Percentiles rank a stretch among this genome's conserved stretches.
Evolutionary conservation across 2,888 invertebrate species (phyloP).

Genomic region (Ornithoptera priamus): DNA sequence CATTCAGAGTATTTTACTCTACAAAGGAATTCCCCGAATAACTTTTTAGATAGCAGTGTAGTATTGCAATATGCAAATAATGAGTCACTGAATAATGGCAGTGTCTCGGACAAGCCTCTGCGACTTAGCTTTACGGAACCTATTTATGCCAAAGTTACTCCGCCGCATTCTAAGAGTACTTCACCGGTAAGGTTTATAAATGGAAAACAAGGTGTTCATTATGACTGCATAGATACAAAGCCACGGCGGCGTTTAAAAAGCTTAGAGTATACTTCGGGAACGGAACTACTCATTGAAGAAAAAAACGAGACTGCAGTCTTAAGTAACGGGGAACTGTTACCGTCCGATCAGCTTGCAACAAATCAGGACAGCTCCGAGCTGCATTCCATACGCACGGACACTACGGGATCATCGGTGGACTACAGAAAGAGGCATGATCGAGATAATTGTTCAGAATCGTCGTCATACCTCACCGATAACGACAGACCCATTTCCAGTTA

Average conservation of each 20-base stretch:
- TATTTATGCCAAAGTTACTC: constrained; percentile 73
- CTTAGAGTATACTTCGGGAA: constrained; percentile 61
- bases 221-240: constrained; percentile 75
- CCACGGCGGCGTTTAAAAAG: constrained; percentile 72
- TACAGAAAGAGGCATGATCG: constrained; percentile 74
- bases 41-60: constrained; percentile 65
- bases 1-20: constrained; percentile 76
- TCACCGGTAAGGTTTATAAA: constrained; percentile 63
- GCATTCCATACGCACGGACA: constrained; percentile 71
- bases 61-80: constrained; percentile 65
- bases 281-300: constrained; percentile 55
- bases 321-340: constrained; percentile 67
- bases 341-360: constrained; percentile 60
- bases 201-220: constrained; percentile 63
- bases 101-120: constrained; percentile 50
- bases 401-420: constrained; percentile 67
- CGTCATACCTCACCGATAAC: constrained; percentile 74
- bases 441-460: constrained; percentile 77
- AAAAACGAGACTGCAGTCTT: constrained; percentile 59
- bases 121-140: constrained; percentile 71
- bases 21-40: constrained; percentile 67
- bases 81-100: constrained; percentile 39
- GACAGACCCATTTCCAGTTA: constrained; percentile 76
- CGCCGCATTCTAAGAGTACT: constrained; percentile 62
- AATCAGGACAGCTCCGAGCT: constrained; percentile 69